These are phyloP conservation scores for Huso huso DNA, from an alignment of 2,797 vertebrate genomes.

Conservation along the genomic window DNA sequence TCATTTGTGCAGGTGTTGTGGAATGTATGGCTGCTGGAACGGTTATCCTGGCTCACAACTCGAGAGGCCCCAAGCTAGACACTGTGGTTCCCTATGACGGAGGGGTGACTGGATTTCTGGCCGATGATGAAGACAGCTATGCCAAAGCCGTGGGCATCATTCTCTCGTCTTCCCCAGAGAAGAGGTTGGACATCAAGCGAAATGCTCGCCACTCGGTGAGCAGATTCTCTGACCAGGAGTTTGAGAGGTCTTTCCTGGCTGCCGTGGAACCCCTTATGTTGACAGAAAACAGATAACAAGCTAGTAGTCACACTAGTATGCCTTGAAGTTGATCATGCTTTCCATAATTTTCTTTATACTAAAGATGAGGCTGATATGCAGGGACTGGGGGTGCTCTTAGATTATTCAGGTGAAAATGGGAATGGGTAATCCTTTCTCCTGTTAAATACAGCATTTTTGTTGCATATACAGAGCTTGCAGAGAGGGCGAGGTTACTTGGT, in stretches of 20 bases:
- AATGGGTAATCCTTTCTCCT: too few relatives aligned
- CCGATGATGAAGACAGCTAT: constrained; percentile 74
- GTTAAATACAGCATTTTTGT: too few relatives aligned
- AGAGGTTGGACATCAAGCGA: constrained; percentile 61
- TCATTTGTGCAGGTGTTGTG: constrained; percentile 68
- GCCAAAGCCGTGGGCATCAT: constrained; percentile 70
- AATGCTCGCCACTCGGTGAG: constrained; percentile 72
- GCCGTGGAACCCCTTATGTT: constrained; percentile 67
- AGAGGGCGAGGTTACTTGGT: too few relatives aligned
- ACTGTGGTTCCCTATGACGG: constrained; percentile 81
- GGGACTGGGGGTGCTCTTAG: too few relatives aligned
- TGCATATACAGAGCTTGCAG: too few relatives aligned
- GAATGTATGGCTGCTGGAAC: constrained; percentile 96
- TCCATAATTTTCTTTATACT: too few relatives aligned
- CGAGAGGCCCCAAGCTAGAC: constrained; percentile 86
- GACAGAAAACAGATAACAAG: constrained; percentile 41
- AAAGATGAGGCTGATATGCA: too few relatives aligned
- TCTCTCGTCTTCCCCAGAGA: constrained; percentile 58
- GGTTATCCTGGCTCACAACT: constrained; percentile 82
- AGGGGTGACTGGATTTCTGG: constrained; percentile 76
- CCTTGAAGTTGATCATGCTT: too few relatives aligned
- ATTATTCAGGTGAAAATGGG: too few relatives aligned
- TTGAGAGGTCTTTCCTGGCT: constrained; percentile 73
- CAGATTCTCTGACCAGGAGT: constrained; percentile 84
- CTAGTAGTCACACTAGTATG: too few relatives aligned